A percentile compares a stretch with the other conserved stretches of the same genome.
Conservation (phyloP, 2,888 invertebrate species). For the Girardia tigrina region DNA sequence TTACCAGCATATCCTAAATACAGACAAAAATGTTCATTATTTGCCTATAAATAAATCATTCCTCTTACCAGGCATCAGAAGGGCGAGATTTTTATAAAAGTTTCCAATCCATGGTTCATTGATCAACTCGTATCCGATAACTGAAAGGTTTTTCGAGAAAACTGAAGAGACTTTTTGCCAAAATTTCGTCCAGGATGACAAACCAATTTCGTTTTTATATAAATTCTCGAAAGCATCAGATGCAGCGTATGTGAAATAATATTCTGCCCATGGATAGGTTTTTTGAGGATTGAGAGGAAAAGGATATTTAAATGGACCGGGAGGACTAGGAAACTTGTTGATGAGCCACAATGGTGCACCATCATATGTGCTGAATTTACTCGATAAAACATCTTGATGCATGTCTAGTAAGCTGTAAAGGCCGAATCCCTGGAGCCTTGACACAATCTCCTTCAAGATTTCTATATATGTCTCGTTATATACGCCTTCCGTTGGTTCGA, state of each 20-base stretch:
- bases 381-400: conserved; percentile 39
- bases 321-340: conserved; percentile 39
- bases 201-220: conserved; percentile 39
- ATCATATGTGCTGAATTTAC: conserved; percentile 39
- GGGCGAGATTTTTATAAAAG: conserved; percentile 39
- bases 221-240: conserved; percentile 40
- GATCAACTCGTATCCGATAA: conserved; percentile 42
- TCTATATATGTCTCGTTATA: conserved; percentile 40
- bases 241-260: conserved; percentile 41
- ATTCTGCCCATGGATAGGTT: conserved; percentile 38
- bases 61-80: conserved; percentile 40
- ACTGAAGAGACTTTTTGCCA: conserved; percentile 39
- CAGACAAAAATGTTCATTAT: neutral
- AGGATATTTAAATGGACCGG: conserved; percentile 39
- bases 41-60: neutral
- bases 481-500: conserved; percentile 38
- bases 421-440: conserved; percentile 38
- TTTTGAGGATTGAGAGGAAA: conserved; percentile 39
- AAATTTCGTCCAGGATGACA: conserved; percentile 39
- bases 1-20: conserved; percentile 39
- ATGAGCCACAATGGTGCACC: conserved; percentile 41
- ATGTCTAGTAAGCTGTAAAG: conserved; percentile 41
- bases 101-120: conserved; percentile 44
- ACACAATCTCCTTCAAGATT: conserved; percentile 38
- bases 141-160: conserved; percentile 38